Evolutionary conservation across 1,140 invertebrate genomes (phyloP).

Genomic region (Hypothenemus hampei): DNA sequence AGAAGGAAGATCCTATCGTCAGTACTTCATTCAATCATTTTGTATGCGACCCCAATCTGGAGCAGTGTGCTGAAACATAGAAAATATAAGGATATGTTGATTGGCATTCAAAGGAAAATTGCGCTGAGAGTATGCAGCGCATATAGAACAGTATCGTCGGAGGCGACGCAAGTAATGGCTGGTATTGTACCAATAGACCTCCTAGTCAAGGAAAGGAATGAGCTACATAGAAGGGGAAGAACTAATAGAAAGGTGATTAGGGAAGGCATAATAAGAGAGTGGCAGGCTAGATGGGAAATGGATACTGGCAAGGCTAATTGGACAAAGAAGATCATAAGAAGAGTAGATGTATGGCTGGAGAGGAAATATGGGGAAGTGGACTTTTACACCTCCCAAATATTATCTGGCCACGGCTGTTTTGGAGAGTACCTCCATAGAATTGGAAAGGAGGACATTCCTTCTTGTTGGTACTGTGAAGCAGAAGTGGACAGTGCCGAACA

Average conservation of each 20-base stretch:
- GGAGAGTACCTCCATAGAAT: background rate
- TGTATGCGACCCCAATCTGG: constrained; percentile 18
- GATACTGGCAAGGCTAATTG: background rate
- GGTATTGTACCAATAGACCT: constrained; percentile 15
- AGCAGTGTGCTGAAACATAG: background rate
- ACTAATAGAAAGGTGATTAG: background rate
- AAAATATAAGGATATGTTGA: constrained; percentile 6
- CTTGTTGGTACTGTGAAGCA: background rate
- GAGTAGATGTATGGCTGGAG: background rate
- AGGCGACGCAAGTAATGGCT: constrained; percentile 5
- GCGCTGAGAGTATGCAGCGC: background rate
- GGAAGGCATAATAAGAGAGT: background rate
- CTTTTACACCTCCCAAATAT: background rate
- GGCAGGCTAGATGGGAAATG: constrained; percentile 13
- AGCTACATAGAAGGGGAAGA: background rate
- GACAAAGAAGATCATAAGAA: constrained; percentile 2
- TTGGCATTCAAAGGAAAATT: background rate
- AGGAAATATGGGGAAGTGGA: background rate
- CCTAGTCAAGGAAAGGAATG: constrained; percentile 8
- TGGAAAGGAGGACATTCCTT: background rate
- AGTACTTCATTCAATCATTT: background rate
- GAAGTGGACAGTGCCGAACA: background rate
- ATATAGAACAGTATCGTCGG: constrained; percentile 15
- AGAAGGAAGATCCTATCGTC: background rate
- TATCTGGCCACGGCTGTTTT: background rate